A percentile compares a stretch with the other conserved stretches of the same genome.
phyloP scores from a whole-genome alignment of 2,797 vertebrate genomes.

The Rachycentron canadum region DNA sequence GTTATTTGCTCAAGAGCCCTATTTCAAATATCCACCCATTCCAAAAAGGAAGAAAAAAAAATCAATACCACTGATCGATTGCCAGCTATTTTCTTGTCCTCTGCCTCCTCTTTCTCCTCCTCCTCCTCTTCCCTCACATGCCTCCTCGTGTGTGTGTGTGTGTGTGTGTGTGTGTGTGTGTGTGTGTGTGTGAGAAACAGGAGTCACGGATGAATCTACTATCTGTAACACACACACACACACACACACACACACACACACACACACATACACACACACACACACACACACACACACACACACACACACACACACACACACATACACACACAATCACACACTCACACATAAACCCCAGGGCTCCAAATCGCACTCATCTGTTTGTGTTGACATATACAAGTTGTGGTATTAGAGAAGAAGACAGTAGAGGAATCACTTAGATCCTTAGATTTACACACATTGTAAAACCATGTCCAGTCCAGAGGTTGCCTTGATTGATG shows the following conservation, averaged over 20 bases:
- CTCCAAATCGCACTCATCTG: constrained; percentile 72
- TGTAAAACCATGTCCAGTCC: constrained; percentile 46
- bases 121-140: constrained; percentile 56
- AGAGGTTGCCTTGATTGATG: constrained; percentile 50
- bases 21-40: constrained; percentile 82
- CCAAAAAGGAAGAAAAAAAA: constrained; percentile 79
- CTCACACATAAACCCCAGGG: constrained; percentile 44
- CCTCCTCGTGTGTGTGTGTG: constrained; percentile 53
- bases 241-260: not conserved
- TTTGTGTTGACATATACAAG: constrained; percentile 77
- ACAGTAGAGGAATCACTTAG: constrained; percentile 68
- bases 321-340: constrained; percentile 29
- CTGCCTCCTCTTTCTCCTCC: constrained; percentile 52
- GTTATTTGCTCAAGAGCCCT: constrained; percentile 79
- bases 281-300: constrained; percentile 16
- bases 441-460: constrained; percentile 48
- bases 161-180: constrained; percentile 43
- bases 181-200: constrained; percentile 52
- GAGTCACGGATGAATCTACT: constrained; percentile 60
- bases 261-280: constrained; percentile 22
- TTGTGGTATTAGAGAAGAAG: constrained; percentile 69
- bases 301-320: constrained; percentile 21
- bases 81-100: constrained; percentile 74
- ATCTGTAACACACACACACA: constrained; percentile 33
- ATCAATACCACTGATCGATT: constrained; percentile 84